Conservation (phyloP, 1,140 invertebrate genomes). For the Drosophila pseudoobscura region DNA sequence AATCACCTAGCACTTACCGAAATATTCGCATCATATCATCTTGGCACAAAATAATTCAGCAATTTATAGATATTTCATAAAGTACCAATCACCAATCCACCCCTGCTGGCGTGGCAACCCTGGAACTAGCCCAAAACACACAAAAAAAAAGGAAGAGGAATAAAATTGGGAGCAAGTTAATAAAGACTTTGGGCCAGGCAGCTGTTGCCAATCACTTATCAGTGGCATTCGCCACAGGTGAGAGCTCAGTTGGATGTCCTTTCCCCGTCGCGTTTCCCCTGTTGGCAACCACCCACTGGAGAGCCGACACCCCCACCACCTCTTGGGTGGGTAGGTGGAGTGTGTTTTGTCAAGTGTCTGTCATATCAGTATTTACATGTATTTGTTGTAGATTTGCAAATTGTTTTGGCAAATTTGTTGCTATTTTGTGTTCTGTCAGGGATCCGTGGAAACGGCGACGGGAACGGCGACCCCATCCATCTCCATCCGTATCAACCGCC, state of each 20-base stretch:
- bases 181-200: constrained; percentile 56
- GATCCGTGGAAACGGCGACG: constrained; percentile 38
- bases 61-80: no score
- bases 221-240: constrained; percentile 47
- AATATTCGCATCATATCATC: no score
- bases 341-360: constrained; percentile 58
- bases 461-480: constrained; percentile 8
- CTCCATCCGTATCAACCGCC: neutral
- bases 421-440: constrained; percentile 55
- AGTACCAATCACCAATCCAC: no score
- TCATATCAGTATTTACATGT: constrained; percentile 80
- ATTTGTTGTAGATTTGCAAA: constrained; percentile 79
- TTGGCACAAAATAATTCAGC: no score
- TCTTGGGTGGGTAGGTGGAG: neutral
- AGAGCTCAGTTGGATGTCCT: constrained; percentile 9
- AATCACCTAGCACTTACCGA: no score
- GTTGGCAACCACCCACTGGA: constrained; percentile 12
- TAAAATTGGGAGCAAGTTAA: constrained; percentile 51
- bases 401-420: constrained; percentile 81
- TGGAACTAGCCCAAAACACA: no score
- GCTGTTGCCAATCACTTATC: constrained; percentile 56
- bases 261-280: neutral
- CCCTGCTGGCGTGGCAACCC: no score
- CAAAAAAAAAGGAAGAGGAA: neutral
- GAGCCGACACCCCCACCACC: neutral